A percentile compares a stretch with the other conserved stretches of the same genome.
phyloP scores from a whole-genome alignment of 1,140 invertebrate genomes.

The Brachionus koreanus region DNA sequence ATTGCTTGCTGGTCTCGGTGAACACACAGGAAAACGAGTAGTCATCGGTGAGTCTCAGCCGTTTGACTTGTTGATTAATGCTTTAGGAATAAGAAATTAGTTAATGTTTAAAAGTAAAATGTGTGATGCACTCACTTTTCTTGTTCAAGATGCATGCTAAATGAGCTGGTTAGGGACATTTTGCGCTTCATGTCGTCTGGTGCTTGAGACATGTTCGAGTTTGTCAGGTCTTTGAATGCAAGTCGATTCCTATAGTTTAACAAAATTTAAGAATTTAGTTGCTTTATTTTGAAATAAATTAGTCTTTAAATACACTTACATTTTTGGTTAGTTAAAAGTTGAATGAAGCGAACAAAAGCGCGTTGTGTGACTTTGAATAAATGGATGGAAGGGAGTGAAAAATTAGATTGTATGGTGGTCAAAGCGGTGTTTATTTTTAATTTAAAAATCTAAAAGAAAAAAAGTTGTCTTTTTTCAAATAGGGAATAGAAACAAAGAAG shows the following conservation, averaged over 20 bases:
- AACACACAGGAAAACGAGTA: not conserved
- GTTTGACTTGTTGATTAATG: slow-evolving; percentile 8
- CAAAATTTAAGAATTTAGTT: not conserved
- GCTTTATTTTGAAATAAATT: not conserved
- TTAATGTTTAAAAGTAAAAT: not conserved
- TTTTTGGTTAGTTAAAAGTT: slow-evolving; percentile 20
- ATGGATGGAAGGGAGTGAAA: not conserved
- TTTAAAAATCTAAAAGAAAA: not conserved
- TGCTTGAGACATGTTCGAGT: not conserved
- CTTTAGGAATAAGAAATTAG: not conserved
- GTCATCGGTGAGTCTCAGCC: not conserved
- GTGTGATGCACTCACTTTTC: not conserved
- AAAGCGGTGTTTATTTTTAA: not conserved
- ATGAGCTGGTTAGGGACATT: not conserved
- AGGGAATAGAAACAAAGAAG: not conserved
- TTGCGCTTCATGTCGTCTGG: not conserved
- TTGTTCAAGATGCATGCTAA: not conserved
- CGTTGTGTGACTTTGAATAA: not conserved
- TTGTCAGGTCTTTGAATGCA: slow-evolving; percentile 24
- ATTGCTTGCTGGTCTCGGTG: not conserved
- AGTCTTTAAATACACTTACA: slow-evolving; percentile 32
- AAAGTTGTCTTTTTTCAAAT: not conserved
- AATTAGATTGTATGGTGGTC: not conserved
- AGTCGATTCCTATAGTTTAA: not conserved
- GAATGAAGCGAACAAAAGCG: slow-evolving; percentile 11